A percentile compares a stretch with the other conserved stretches of the same genome.
Evolutionary conservation across 1,140 invertebrate species (phyloP).

Genomic region (Nautilus pompilius): DNA sequence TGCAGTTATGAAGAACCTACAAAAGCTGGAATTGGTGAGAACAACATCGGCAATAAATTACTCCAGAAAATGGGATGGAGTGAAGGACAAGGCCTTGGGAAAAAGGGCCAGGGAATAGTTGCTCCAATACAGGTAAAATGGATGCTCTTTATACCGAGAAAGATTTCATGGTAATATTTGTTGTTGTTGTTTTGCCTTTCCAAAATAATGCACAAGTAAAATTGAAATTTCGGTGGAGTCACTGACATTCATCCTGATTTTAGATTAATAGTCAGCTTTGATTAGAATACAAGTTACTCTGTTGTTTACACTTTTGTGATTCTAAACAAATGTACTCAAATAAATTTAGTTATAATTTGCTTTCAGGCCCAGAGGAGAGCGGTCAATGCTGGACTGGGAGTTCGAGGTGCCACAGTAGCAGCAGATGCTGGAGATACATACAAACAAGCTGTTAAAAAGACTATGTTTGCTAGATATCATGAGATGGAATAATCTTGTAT

Average conservation of each 20-base stretch:
- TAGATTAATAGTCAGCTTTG: background rate
- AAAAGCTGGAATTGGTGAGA: conserved; percentile 70
- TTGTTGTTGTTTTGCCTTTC: no score
- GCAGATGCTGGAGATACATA: conserved; percentile 79
- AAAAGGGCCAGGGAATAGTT: conserved; percentile 87
- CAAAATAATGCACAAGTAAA: no score
- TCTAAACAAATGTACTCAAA: no score
- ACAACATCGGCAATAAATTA: conserved; percentile 88
- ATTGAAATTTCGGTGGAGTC: no score
- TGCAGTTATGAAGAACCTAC: conserved; percentile 48
- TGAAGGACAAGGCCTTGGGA: conserved; percentile 91
- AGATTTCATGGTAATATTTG: no score
- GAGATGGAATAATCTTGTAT: conserved; percentile 49
- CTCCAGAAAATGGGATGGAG: conserved; percentile 99
- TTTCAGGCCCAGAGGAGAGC: conserved; percentile 45
- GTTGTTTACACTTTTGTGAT: background rate
- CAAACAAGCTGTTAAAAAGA: conserved; percentile 87
- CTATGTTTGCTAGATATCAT: conserved; percentile 65
- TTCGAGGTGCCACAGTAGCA: conserved; percentile 69
- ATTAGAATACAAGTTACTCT: background rate
- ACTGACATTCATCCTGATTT: no score
- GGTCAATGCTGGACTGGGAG: conserved; percentile 55
- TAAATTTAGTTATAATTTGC: conserved; percentile 6
- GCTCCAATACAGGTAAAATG: conserved; percentile 77
- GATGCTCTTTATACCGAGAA: no score